These are phyloP conservation scores for Microctenopoma lineatum DNA, from an alignment of 2,797 vertebrate species.

Conservation along the genomic window DNA sequence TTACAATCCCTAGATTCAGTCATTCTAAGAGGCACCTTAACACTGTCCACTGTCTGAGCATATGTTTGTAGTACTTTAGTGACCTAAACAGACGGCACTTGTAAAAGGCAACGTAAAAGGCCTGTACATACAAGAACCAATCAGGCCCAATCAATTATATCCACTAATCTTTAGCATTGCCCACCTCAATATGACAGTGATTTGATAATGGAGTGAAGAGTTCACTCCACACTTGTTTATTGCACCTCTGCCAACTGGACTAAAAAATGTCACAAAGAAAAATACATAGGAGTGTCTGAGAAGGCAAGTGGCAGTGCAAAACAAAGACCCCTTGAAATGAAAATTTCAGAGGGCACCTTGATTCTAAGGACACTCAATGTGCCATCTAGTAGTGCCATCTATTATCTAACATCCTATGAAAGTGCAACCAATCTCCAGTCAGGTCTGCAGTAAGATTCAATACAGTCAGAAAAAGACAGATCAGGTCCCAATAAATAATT, in stretches of 20 bases:
- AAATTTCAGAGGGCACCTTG: not conserved
- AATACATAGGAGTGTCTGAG: not conserved
- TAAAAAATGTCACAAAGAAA: not conserved
- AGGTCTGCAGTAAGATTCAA: not conserved
- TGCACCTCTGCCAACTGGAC: not conserved
- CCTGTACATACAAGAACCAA: constrained; percentile 1
- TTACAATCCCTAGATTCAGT: not conserved
- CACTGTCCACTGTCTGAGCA: not conserved
- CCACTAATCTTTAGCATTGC: not conserved
- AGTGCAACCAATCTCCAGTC: constrained; percentile 11
- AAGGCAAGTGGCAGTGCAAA: not conserved
- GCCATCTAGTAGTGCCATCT: not conserved
- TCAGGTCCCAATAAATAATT: not conserved
- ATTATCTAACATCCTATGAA: not conserved
- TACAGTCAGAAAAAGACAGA: not conserved
- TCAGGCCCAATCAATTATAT: constrained; percentile 3
- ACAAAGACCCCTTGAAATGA: not conserved
- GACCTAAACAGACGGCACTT: not conserved
- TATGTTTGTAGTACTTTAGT: not conserved
- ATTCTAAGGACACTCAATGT: not conserved
- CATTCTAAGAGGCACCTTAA: not conserved
- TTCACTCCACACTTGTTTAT: not conserved
- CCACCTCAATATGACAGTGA: not conserved
- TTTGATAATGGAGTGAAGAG: not conserved
- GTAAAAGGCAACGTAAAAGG: not conserved